Evolutionary conservation across 2,113 vertebrate genomes (phyloP).

Genomic region (Shinisaurus crocodilurus): DNA sequence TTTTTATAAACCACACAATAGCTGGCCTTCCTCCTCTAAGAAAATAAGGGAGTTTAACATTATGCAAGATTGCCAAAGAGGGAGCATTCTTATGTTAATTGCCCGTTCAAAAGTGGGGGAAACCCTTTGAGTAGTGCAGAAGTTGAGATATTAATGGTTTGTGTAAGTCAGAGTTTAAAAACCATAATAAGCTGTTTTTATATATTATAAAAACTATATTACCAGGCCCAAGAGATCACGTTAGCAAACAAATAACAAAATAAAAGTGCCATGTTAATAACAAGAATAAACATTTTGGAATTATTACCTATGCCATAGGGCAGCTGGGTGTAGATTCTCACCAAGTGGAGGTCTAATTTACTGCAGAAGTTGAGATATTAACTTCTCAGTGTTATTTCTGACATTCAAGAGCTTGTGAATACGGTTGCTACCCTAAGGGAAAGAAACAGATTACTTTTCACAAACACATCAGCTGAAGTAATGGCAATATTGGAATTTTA

Average conservation of each 20-base stretch:
- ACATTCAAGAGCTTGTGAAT: slow-evolving; percentile 35
- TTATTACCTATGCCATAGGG: slow-evolving; percentile 34
- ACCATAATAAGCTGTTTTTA: slow-evolving; percentile 33
- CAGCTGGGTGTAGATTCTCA: slow-evolving; percentile 40
- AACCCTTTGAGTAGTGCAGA: slow-evolving; percentile 69
- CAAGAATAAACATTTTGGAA: slow-evolving; percentile 50
- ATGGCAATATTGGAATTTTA: slow-evolving; percentile 11
- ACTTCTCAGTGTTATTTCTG: slow-evolving; percentile 26
- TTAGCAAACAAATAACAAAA: slow-evolving; percentile 37
- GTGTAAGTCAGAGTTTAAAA: slow-evolving; percentile 49
- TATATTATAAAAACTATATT: slow-evolving; percentile 60
- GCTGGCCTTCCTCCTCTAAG: slow-evolving; percentile 61
- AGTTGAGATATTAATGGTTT: slow-evolving; percentile 65
- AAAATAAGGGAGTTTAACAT: slow-evolving; percentile 72
- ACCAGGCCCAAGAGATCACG: slow-evolving; percentile 43
- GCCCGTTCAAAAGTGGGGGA: slow-evolving; percentile 64
- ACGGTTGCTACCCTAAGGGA: slow-evolving; percentile 17
- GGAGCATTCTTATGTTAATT: slow-evolving; percentile 79
- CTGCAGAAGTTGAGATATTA: too few relatives aligned
- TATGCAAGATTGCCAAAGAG: slow-evolving; percentile 58
- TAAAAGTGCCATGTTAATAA: slow-evolving; percentile 37
- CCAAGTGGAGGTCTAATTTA: slow-evolving; percentile 47
- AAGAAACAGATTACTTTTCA: slow-evolving; percentile 28
- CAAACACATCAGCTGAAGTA: slow-evolving; percentile 27
- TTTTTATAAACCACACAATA: slow-evolving; percentile 63